These are phyloP conservation scores for Dusona sp. DNA, from an alignment of 2,888 invertebrate species.

Conservation along the genomic window DNA sequence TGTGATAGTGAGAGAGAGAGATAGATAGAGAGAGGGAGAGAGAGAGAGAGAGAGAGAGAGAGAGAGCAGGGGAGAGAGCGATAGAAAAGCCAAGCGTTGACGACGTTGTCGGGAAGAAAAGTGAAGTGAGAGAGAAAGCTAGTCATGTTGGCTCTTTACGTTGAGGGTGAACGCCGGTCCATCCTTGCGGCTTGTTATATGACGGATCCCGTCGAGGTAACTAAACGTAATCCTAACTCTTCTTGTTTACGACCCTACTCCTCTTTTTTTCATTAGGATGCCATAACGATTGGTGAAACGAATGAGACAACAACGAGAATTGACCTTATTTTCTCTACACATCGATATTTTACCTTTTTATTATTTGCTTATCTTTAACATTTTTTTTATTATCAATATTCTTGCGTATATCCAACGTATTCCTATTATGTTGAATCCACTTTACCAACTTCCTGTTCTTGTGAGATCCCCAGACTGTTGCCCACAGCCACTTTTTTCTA, in stretches of 20 bases:
- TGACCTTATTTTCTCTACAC: conserved; percentile 24
- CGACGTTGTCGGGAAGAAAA: conserved; percentile 38
- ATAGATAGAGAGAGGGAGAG: conserved; percentile 16
- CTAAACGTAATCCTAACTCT: conserved; percentile 13
- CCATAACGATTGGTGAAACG: conserved; percentile 46
- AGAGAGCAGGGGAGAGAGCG: conserved; percentile 30
- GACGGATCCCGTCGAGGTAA: conserved; percentile 22
- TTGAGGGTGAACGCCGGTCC: conserved; percentile 33
- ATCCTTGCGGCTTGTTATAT: conserved; percentile 25
- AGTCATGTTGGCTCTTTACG: conserved; percentile 13
- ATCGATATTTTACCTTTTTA: background rate
- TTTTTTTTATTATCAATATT: background rate
- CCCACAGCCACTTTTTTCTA: too few species aligned
- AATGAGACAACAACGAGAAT: conserved; percentile 2
- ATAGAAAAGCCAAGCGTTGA: conserved; percentile 59
- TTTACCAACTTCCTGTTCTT: too few species aligned
- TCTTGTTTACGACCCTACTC: conserved; percentile 12
- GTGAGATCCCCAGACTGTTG: too few species aligned
- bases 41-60: conserved; percentile 11
- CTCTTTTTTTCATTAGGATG: conserved; percentile 10
- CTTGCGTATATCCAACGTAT: too few species aligned
- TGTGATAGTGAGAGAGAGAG: conserved; percentile 5
- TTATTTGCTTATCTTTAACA: background rate
- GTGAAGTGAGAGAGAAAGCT: conserved; percentile 32
- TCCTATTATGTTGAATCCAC: too few species aligned